Percentiles rank a stretch among this genome's conserved stretches.
Evolutionary conservation across 2,888 invertebrate species (phyloP).

Genomic region (Eulithis prunata): DNA sequence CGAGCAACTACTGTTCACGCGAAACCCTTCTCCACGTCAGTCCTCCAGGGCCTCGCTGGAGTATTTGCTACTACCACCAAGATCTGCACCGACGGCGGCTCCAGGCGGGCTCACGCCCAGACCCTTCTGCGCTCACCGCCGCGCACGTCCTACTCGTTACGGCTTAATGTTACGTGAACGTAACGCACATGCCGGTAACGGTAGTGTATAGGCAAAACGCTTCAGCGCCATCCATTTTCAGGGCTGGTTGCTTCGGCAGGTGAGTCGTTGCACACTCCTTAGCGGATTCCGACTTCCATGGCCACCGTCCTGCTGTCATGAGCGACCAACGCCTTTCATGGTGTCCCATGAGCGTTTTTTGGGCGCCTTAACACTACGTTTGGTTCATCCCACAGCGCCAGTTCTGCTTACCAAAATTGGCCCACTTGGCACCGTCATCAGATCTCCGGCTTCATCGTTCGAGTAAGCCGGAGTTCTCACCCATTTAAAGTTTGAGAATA

Average conservation of each 20-base stretch:
- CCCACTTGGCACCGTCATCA: constrained; percentile 56
- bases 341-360: constrained; percentile 78
- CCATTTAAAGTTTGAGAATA: constrained; percentile 92
- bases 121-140: constrained; percentile 84
- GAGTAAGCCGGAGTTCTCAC: constrained; percentile 87
- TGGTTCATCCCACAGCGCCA: constrained; percentile 87
- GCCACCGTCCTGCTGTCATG: constrained; percentile 74
- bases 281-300: constrained; percentile 52
- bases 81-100: constrained; percentile 84
- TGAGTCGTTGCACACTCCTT: constrained; percentile 74
- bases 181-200: too few relatives aligned
- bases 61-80: constrained; percentile 90
- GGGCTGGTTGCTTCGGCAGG: constrained; percentile 87
- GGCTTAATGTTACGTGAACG: too few relatives aligned
- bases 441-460: constrained; percentile 79
- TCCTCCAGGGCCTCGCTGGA: constrained; percentile 85
- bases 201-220: too few relatives aligned
- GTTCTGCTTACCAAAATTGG: constrained; percentile 91
- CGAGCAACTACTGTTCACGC: constrained; percentile 81
- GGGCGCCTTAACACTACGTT: constrained; percentile 84
- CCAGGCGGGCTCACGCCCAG: constrained; percentile 78
- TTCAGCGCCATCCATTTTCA: constrained; percentile 88
- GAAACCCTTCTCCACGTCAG: constrained; percentile 84
- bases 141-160: constrained; percentile 31
- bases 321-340: constrained; percentile 52